Percentiles rank a stretch among this genome's conserved stretches.
Conservation (phyloP, 2,113 vertebrate species). For the Scomber scombrus region DNA sequence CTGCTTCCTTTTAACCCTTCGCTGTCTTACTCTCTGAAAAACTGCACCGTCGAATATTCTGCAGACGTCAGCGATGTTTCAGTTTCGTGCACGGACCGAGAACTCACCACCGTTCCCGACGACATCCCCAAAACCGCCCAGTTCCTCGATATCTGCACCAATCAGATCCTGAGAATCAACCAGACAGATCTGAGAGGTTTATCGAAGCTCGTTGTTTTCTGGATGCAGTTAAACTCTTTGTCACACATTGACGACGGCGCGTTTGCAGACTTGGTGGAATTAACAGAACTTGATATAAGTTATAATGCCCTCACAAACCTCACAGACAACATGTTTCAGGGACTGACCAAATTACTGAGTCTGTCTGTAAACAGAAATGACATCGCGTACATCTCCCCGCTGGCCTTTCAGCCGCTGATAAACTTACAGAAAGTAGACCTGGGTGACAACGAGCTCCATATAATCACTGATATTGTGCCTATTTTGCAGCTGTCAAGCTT, state of each 20-base stretch:
- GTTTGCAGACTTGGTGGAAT: background rate
- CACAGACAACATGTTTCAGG: constrained; percentile 25
- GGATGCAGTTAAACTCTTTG: fast-evolving
- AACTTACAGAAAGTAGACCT: background rate
- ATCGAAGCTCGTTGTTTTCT: background rate
- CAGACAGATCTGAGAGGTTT: background rate
- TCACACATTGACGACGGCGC: background rate
- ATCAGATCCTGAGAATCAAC: background rate
- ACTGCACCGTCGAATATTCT: background rate
- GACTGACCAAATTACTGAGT: background rate
- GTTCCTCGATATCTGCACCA: background rate
- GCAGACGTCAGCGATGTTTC: fast-evolving
- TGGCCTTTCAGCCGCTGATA: constrained; percentile 2
- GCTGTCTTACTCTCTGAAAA: constrained; percentile 15
- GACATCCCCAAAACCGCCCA: constrained; percentile 11
- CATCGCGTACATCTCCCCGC: background rate
- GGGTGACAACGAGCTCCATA: fast-evolving
- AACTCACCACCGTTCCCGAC: background rate
- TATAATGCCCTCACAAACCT: background rate
- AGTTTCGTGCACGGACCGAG: background rate
- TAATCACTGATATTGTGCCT: background rate
- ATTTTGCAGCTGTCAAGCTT: constrained; percentile 3
- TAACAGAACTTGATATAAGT: background rate
- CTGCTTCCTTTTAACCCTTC: constrained; percentile 20
- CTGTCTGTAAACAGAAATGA: background rate